A percentile compares a stretch with the other conserved stretches of the same genome.
These are phyloP conservation scores for Teleopsis dalmanni DNA, from an alignment of 1,140 invertebrate genomes.

Conservation along the genomic window DNA sequence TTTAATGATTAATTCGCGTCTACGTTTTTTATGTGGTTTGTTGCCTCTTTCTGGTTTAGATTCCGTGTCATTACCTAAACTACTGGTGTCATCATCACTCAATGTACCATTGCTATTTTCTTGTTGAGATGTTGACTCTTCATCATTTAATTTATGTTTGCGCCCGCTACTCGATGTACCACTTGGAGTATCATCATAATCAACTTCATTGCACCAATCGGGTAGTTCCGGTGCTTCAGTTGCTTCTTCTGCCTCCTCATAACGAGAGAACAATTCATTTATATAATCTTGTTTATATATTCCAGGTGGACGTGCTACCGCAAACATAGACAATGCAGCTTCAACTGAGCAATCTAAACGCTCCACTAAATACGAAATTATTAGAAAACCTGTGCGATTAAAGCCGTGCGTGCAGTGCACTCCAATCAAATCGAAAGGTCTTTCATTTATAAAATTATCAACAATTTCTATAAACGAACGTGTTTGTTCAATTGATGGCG, in stretches of 20 bases:
- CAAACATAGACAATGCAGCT: slow-evolving; percentile 71
- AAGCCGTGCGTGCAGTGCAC: slow-evolving; percentile 99
- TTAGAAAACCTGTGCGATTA: slow-evolving; percentile 93
- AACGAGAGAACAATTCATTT: slow-evolving; percentile 63
- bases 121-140: neutral
- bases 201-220: slow-evolving; percentile 63
- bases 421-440: slow-evolving; percentile 73
- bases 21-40: slow-evolving; percentile 32
- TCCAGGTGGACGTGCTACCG: slow-evolving; percentile 60
- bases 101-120: slow-evolving; percentile 8
- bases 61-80: slow-evolving; percentile 10
- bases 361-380: slow-evolving; percentile 84
- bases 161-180: neutral
- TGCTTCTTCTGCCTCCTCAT: slow-evolving; percentile 67
- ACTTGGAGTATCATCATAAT: slow-evolving; percentile 18
- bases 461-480: slow-evolving; percentile 71
- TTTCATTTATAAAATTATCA: slow-evolving; percentile 66
- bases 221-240: slow-evolving; percentile 67
- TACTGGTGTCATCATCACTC: neutral
- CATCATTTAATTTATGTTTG: neutral
- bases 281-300: slow-evolving; percentile 76
- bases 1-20: slow-evolving; percentile 45
- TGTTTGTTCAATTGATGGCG: slow-evolving; percentile 69
- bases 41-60: slow-evolving; percentile 18
- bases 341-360: slow-evolving; percentile 68